A percentile compares a stretch with the other conserved stretches of the same genome.
Evolutionary conservation across 2,113 vertebrate species (phyloP).

Genomic region (Heliornis fulica): DNA sequence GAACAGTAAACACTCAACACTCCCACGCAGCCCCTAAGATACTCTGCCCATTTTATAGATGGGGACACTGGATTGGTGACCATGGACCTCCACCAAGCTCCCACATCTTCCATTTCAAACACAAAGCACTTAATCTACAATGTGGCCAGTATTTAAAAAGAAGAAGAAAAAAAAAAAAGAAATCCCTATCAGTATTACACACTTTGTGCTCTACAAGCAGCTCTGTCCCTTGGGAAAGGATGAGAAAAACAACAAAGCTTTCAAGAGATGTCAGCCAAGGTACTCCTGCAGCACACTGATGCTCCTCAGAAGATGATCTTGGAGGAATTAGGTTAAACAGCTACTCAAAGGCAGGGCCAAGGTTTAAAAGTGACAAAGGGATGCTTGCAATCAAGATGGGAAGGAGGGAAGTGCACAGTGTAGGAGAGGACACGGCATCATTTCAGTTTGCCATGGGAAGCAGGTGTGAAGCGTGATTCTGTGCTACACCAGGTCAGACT

Average conservation of each 20-base stretch:
- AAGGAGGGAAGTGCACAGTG: fast-evolving
- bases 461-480: background rate
- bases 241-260: background rate
- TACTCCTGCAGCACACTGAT: fast-evolving
- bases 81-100: background rate
- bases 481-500: fast-evolving
- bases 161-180: background rate
- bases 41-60: background rate
- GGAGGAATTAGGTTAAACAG: fast-evolving
- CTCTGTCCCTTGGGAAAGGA: background rate
- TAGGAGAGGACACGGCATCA: fast-evolving
- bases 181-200: no score
- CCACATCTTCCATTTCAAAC: background rate
- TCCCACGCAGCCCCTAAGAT: background rate
- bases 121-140: background rate
- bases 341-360: background rate
- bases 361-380: background rate
- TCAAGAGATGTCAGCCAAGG: background rate
- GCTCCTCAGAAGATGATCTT: background rate
- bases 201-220: background rate
- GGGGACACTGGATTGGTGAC: background rate
- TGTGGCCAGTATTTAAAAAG: fast-evolving
- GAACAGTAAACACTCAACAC: background rate
- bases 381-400: no score
- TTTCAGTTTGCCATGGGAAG: background rate